A percentile compares a stretch with the other conserved stretches of the same genome.
Conservation (phyloP, 1,140 invertebrate genomes). For the Drosophila bipectinata region DNA sequence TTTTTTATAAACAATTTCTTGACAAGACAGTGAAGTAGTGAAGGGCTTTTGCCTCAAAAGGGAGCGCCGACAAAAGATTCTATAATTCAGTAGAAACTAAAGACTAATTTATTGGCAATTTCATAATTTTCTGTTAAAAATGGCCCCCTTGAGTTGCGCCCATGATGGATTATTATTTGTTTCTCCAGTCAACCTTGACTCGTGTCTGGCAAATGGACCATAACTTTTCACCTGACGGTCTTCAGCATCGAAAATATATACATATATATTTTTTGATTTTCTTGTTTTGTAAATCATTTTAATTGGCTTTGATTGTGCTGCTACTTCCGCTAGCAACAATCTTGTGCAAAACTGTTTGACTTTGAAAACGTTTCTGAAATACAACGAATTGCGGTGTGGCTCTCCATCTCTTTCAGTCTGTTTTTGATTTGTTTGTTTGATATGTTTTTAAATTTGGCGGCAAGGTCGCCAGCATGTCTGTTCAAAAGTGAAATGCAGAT, state of each 20-base stretch:
- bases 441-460: conserved; percentile 64
- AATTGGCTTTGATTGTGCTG: conserved; percentile 46
- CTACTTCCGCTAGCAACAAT: conserved; percentile 33
- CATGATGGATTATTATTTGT: conserved; percentile 11
- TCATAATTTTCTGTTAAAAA: background rate
- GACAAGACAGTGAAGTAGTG: conserved; percentile 24
- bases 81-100: background rate
- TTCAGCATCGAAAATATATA: background rate
- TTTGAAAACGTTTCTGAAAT: conserved; percentile 42
- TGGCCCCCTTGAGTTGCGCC: background rate
- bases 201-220: conserved; percentile 18
- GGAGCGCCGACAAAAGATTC: background rate
- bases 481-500: conserved; percentile 60
- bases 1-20: conserved; percentile 48
- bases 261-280: conserved; percentile 25
- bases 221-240: conserved; percentile 44
- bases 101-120: background rate
- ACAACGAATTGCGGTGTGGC: conserved; percentile 28
- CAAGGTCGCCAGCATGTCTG: conserved; percentile 55
- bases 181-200: conserved; percentile 30
- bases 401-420: conserved; percentile 44
- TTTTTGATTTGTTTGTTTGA: conserved; percentile 73
- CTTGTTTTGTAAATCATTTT: conserved; percentile 46
- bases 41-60: conserved; percentile 6
- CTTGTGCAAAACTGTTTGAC: conserved; percentile 45